Base-by-base conservation (phyloP, 2,888 invertebrate species). In the Stegana nigrithorax region DNA sequence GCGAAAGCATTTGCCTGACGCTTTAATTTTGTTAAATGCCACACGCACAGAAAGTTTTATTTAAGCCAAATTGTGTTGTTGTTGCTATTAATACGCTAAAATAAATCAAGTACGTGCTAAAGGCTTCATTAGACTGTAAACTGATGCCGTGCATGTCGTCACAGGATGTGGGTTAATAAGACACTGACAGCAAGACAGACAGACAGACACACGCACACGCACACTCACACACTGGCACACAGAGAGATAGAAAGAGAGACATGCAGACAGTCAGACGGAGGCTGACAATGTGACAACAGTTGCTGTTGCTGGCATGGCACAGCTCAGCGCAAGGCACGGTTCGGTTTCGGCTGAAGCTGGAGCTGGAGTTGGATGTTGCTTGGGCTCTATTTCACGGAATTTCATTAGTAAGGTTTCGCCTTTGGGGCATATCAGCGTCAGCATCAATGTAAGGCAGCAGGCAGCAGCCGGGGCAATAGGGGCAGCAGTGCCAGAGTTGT, bases 111-210 rank as follows among this genome's bases (percentile, higher is more conserved):
- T 63, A 51, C 32, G 47, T 63, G 69, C 23, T 19, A 67, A 75
- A 75, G 76, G 78, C 71, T 75, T 75, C 75, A 73, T 75, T 73
- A 78, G 72, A 72, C 69, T 32, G 19, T 19, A 55, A 55, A 36
- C 32, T 55, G 63, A 68, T 66, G 68, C 65, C 72, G 62, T 62
- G 58, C 51, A 61, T 1, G 10, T n/a, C n/a, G 39, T 17, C 6
- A 67, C 72, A 64, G 69, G 66, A 75, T 76, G 67, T 78, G 72
- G 76, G 78, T 75, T 75, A 75, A 75, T 75, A 73, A 78, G 78
- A 73, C 74, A 72, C 65, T 65, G 68, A 65, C 69, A 21, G 23
- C 64, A 67, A 66, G 68, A 66, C 39, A 39, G 63, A 42, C 65
- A 21, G 45, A 12, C 3, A 19, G 14, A 19, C 17, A 7, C 8